Evolutionary conservation across 2,888 invertebrate species (phyloP).

Genomic region (Megastigmus dorsalis): DNA sequence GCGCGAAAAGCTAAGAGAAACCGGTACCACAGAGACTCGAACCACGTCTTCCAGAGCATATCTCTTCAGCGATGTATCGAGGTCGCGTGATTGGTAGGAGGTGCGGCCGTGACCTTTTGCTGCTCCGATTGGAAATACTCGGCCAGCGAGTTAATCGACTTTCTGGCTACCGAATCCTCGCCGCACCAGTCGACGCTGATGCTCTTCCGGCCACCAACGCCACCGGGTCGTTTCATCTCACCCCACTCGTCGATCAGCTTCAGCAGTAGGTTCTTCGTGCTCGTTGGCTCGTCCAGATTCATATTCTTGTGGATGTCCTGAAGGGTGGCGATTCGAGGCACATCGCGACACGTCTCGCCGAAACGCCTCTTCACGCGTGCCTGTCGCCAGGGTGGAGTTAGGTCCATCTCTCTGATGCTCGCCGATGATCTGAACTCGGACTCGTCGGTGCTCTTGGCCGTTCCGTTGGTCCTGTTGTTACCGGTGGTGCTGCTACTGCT

Average conservation of each 20-base stretch:
- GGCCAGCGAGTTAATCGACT: slow-evolving; percentile 87
- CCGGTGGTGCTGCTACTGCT: slow-evolving; percentile 1
- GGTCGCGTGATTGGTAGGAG: background rate
- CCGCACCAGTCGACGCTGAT: slow-evolving; percentile 86
- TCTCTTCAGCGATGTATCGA: slow-evolving; percentile 42
- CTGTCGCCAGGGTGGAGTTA: slow-evolving; percentile 70
- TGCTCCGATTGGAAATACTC: slow-evolving; percentile 82
- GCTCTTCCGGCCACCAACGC: slow-evolving; percentile 77
- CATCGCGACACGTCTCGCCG: slow-evolving; percentile 70
- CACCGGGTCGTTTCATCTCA: slow-evolving; percentile 77
- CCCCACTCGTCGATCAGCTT: slow-evolving; percentile 87
- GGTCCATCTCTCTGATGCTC: slow-evolving; percentile 61
- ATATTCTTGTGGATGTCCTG: slow-evolving; percentile 68
- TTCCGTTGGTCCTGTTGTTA: background rate
- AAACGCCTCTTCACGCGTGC: slow-evolving; percentile 67
- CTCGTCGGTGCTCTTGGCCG: background rate
- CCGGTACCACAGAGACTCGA: too few species aligned
- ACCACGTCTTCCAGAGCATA: background rate
- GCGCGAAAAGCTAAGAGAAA: too few species aligned
- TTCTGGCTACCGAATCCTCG: slow-evolving; percentile 83
- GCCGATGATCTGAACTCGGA: too few species aligned
- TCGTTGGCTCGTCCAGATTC: slow-evolving; percentile 69
- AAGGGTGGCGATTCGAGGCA: slow-evolving; percentile 69
- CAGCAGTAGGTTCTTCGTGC: slow-evolving; percentile 85
- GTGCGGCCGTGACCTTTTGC: slow-evolving; percentile 57